These are phyloP conservation scores for Sarcoramphus papa DNA, from an alignment of 2,797 vertebrate species.

Conservation along the genomic window DNA sequence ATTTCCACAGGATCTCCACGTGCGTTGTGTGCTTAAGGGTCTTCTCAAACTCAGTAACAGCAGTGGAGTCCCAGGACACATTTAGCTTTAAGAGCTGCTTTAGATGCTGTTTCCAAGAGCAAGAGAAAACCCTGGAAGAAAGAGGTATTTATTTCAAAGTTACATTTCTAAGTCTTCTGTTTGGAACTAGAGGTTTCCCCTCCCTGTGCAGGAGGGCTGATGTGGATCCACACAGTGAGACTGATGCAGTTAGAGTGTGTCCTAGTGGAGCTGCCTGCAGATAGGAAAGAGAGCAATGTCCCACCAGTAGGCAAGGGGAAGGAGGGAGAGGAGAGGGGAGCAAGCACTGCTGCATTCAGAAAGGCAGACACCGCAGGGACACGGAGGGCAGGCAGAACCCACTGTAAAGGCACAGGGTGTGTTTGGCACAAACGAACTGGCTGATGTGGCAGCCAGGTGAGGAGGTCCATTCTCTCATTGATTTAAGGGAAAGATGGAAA, in stretches of 20 bases:
- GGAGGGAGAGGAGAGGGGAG: background rate
- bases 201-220: background rate
- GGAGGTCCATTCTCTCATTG: background rate
- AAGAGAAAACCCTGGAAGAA: background rate
- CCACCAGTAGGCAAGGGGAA: accelerated
- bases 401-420: background rate
- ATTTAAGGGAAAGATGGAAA: background rate
- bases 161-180: background rate
- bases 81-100: background rate
- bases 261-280: background rate
- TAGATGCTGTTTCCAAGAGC: background rate
- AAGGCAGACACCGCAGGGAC: background rate
- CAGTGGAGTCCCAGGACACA: background rate
- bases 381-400: background rate
- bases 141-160: background rate
- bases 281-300: background rate
- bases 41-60: background rate
- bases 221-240: background rate
- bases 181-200: background rate
- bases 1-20: background rate
- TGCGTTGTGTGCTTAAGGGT: background rate
- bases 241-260: background rate
- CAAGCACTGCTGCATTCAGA: background rate
- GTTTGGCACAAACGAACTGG: constrained; percentile 10
- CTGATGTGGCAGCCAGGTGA: background rate